Evolutionary conservation across 2,113 vertebrate species (phyloP), one percentile per base, ranked within the genome.

Genomic region (Menura novaehollandiae): DNA sequence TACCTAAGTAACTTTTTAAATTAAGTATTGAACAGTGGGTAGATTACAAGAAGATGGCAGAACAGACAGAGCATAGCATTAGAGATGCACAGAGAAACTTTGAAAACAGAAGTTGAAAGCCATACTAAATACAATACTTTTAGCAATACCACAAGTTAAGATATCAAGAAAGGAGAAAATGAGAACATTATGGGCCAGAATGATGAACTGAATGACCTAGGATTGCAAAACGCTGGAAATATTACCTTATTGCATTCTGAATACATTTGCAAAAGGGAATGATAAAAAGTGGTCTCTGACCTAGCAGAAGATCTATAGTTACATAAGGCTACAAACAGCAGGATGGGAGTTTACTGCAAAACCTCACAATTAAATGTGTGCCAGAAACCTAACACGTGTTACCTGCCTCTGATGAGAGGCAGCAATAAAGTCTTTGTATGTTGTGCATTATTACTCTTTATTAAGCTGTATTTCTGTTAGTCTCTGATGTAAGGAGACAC

Each of bases 401-500:
- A 76, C 64, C 58, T 96, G 41, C 56, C 20, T 77, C 27, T 71
- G 18, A 90, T 33, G 23, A 76, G 43, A 55, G 17, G 15, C 53
- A 87, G 67, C 39, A 75, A n/a, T 44, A 49, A 89, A 68, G 9
- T 49, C 17, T 37, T 68, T 28, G 47, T 66, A n/a, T 73, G 95
- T 91, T 87, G 55, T 72, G 24, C 44, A 35, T 91, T 94, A 89
- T 88, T 95, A 51, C 51, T 72, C 41, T 53, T 84, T 93, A 86
- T 91, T 86, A 92, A 85, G 27, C 56, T 41, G 22, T 15, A 37
- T 78, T 96, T 87, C 87, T 85, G 11, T 28, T 62, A 44, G 60
- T 43, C 71, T 79, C 66, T 97, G 92, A 97, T 97, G 44, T 81
- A 93, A 96, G 87, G 79, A 95, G 96, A 97, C 95, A 95, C 64